phyloP scores from a whole-genome alignment of 2,797 vertebrate species.

The Spinus olivaceus region DNA sequence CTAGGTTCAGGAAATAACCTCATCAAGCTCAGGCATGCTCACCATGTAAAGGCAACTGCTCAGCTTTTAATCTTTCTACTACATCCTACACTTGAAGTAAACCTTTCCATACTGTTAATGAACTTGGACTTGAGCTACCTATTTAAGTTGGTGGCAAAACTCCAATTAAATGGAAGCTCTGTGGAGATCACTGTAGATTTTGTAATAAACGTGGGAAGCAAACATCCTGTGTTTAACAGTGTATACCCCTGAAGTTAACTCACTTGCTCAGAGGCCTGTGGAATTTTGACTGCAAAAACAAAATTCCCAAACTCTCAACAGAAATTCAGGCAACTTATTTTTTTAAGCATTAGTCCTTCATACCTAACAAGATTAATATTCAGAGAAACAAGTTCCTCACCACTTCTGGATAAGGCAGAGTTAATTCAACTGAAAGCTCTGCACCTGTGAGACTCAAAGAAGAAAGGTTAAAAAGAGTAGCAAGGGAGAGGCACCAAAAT shows the following conservation, averaged over 20 bases:
- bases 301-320: not conserved
- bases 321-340: not conserved
- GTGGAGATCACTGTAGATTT: not conserved
- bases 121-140: not conserved
- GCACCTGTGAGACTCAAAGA: not conserved
- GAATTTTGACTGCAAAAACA: not conserved
- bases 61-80: not conserved
- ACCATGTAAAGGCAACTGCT: not conserved
- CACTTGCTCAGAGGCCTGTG: not conserved
- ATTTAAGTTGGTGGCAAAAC: not conserved
- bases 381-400: not conserved
- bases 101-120: constrained; percentile 6
- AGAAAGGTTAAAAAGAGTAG: not conserved
- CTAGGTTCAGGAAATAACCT: constrained; percentile 28
- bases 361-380: not conserved
- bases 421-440: not conserved
- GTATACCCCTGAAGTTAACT: not conserved
- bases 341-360: not conserved
- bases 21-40: not conserved
- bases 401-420: not conserved
- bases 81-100: not conserved
- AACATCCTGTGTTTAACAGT: not conserved
- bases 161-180: constrained; percentile 3
- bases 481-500: not conserved
- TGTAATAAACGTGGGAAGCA: not conserved